A percentile compares a stretch with the other conserved stretches of the same genome.
Conservation (phyloP, 2,888 invertebrate species). For the Eurytoma adleriae region DNA sequence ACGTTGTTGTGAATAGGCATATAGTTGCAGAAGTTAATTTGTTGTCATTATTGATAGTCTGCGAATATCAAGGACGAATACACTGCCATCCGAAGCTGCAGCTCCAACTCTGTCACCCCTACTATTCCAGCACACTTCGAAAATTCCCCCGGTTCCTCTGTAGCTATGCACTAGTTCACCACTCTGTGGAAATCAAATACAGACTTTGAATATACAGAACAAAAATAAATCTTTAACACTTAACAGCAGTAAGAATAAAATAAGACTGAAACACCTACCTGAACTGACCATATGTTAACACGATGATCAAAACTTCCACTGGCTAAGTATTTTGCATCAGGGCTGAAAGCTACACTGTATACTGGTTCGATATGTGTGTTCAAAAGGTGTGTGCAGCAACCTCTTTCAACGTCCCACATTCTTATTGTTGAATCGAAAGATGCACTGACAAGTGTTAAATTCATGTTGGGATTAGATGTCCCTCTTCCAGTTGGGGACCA, state of each 20-base stretch:
- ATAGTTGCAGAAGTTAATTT: constrained; percentile 56
- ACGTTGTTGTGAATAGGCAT: constrained; percentile 51
- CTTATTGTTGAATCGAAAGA: constrained; percentile 99
- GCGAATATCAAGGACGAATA: constrained; percentile 93
- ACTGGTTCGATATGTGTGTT: constrained; percentile 99
- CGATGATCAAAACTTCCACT: constrained; percentile 99
- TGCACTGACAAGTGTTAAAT: constrained; percentile 96
- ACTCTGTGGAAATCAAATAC: constrained; percentile 79
- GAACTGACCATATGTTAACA: constrained; percentile 99
- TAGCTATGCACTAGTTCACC: constrained; percentile 98
- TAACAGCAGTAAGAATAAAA: constrained; percentile 16
- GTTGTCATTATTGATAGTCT: constrained; percentile 81
- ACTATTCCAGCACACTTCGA: constrained; percentile 99
- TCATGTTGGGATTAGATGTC: constrained; percentile 97
- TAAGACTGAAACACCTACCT: constrained; percentile 73
- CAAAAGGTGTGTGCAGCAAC: constrained; percentile 94
- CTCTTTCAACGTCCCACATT: constrained; percentile 97
- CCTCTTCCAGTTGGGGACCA: constrained; percentile 99
- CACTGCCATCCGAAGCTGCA: constrained; percentile 98
- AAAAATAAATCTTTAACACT: constrained; percentile 45
- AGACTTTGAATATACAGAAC: constrained; percentile 48
- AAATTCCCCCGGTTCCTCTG: constrained; percentile 98
- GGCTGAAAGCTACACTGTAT: constrained; percentile 98
- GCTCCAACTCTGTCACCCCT: constrained; percentile 99
- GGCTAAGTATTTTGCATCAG: constrained; percentile 97